phyloP scores from a whole-genome alignment of 2,113 vertebrate species.

The Pagrus major region DNA sequence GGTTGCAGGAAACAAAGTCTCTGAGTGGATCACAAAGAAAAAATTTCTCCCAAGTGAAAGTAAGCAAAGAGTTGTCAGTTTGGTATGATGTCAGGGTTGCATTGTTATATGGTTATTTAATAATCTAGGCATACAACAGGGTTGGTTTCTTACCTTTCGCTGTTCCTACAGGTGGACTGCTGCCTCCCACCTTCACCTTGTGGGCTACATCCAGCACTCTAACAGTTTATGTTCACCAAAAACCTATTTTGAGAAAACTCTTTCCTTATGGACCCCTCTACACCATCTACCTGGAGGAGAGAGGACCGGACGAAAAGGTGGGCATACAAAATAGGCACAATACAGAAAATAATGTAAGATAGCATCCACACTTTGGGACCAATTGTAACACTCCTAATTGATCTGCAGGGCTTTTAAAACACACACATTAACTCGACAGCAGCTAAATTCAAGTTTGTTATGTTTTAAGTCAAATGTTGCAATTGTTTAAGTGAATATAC shows the following conservation, averaged over 20 bases:
- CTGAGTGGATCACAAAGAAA: neutral
- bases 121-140: neutral
- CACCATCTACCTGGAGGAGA: conserved; percentile 68
- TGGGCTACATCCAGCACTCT: conserved; percentile 68
- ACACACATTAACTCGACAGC: neutral
- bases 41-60: conserved; percentile 50
- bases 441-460: too few relatives aligned
- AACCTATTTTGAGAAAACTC: conserved; percentile 61
- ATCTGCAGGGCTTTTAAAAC: neutral
- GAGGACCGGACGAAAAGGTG: conserved; percentile 65
- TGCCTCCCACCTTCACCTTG: conserved; percentile 76
- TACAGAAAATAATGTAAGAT: neutral
- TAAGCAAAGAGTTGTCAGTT: conserved; percentile 50
- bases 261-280: conserved; percentile 70
- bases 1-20: neutral
- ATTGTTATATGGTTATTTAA: neutral
- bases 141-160: neutral
- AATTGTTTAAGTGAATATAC: neutral
- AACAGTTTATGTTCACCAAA: conserved; percentile 68
- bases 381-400: neutral
- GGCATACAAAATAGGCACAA: neutral
- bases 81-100: neutral
- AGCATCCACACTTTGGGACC: neutral
- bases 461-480: neutral
- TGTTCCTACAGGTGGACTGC: conserved; percentile 67